Conservation (phyloP, 64 coral and sea anemone species). For the Trachythela sp. region DNA sequence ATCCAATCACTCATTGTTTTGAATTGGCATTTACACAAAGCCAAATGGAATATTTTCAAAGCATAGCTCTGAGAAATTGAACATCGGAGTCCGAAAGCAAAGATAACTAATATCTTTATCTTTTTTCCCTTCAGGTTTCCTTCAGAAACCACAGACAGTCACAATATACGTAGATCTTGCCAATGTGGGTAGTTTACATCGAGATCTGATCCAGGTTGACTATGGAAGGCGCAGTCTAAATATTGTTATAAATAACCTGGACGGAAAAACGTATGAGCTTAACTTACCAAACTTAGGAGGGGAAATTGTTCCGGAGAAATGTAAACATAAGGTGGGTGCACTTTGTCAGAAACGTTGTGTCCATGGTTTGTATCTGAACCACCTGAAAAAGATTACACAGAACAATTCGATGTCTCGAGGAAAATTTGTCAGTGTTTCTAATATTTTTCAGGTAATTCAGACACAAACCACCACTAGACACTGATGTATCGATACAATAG, state of each 20-base stretch:
- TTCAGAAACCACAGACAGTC: not conserved
- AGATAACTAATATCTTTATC: not conserved
- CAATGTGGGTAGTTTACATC: not conserved
- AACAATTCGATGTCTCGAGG: too few species aligned
- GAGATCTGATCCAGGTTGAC: not conserved
- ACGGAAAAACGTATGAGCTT: not conserved
- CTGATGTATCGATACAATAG: too few species aligned
- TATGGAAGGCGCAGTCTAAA: not conserved
- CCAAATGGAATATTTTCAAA: too few species aligned
- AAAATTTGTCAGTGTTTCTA: too few species aligned
- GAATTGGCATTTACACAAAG: too few species aligned
- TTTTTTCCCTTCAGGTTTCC: not conserved
- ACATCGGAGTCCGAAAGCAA: not conserved
- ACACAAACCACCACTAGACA: too few species aligned
- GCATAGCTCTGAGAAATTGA: too few species aligned
- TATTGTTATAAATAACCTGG: not conserved
- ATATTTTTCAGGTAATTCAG: too few species aligned
- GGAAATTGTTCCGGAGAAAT: conserved; percentile 9
- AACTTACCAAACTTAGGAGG: not conserved
- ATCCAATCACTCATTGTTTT: too few species aligned
- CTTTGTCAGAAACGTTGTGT: not conserved
- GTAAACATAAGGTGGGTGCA: not conserved
- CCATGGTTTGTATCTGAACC: too few species aligned
- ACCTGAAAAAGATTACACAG: too few species aligned
- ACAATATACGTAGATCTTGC: not conserved